Evolutionary conservation across 2,113 vertebrate species (phyloP), one percentile per base, ranked within the genome.

Genomic region (Cervus canadensis): DNA sequence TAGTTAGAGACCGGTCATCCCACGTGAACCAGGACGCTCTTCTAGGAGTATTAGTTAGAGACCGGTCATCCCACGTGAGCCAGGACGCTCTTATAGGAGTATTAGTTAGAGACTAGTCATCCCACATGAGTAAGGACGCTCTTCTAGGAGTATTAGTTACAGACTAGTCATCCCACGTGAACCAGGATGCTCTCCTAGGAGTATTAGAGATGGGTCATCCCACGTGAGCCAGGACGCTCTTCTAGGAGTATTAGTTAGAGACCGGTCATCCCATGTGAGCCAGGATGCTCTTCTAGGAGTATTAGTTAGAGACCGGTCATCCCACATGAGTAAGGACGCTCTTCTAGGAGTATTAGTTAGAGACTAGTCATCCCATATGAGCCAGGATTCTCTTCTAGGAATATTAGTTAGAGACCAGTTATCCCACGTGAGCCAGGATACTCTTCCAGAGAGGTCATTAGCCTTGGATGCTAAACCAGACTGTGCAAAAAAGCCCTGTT

Each of bases 1-100:
- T 62, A 91, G 92, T 91, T 96, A 95, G 96, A 93, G 81, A 67
- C 88, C 78, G 78, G 21, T 76, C 71, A 43, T 59, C 82, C 81
- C 64, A 26, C 36, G 16, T 78, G 78, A 92, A 74, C 96, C 94
- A 91, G 78, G 62, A 84, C 60, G 1, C 13, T n/a, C 45, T 87
- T 88, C 79, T 74, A 95, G 94, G n/a, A 36, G 10, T 11, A 36
- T 36, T 71, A 71, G 19, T 21, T 71, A 67, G 17, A 36, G 64
- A 36, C 0, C 0, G 1, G n/a, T 71, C 64, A 71, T 36, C 0
- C 64, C 64, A 23, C 2, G 0, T 71, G 64, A 36, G 64, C n/a
- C 64, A 36, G 64, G 9, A 71, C 0, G 0, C 33, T 71, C 62
- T 2, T 71, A n/a, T 2, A 36, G 64, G 9, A 21, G 4, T 0